These are phyloP conservation scores for Anarhynchus alexandrinus DNA, from an alignment of 2,113 vertebrate species.

Conservation along the genomic window DNA sequence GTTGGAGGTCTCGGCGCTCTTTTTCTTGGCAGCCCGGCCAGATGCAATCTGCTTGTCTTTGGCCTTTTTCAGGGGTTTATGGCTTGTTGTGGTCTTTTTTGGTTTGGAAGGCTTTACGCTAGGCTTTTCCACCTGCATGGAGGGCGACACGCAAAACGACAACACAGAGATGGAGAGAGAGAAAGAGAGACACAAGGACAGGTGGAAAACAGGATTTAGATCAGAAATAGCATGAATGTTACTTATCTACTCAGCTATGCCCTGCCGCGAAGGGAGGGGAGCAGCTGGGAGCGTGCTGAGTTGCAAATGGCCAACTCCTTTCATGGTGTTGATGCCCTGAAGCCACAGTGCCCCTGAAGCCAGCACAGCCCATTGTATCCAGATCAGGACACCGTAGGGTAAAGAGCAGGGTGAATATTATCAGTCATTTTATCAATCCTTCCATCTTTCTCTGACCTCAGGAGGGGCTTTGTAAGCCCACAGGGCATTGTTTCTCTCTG, in stretches of 20 bases:
- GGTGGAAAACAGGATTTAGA: conserved; percentile 58
- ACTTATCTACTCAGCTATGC: not conserved
- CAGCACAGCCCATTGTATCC: not conserved
- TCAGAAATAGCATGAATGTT: not conserved
- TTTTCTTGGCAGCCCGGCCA: conserved; percentile 87
- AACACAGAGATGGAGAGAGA: conserved; percentile 19
- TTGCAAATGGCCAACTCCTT: not conserved
- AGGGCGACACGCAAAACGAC: conserved; percentile 29
- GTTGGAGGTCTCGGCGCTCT: conserved; percentile 75
- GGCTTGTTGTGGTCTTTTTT: conserved; percentile 88
- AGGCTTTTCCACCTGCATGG: conserved; percentile 88
- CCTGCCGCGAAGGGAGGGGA: not conserved
- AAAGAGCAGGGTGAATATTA: not conserved
- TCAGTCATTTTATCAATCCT: not conserved
- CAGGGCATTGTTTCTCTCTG: not conserved
- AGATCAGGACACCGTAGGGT: not conserved
- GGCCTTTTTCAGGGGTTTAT: conserved; percentile 89
- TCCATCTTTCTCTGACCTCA: not conserved
- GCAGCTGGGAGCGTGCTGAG: not conserved
- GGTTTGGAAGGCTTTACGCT: conserved; percentile 87
- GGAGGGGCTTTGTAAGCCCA: not conserved
- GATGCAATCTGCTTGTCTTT: conserved; percentile 90
- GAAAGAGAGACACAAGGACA: conserved; percentile 51
- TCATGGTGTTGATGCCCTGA: not conserved
- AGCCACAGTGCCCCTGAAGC: not conserved